These are phyloP conservation scores for Xenopus tropicalis DNA, from an alignment of 2,113 vertebrate genomes.

Conservation along the genomic window DNA sequence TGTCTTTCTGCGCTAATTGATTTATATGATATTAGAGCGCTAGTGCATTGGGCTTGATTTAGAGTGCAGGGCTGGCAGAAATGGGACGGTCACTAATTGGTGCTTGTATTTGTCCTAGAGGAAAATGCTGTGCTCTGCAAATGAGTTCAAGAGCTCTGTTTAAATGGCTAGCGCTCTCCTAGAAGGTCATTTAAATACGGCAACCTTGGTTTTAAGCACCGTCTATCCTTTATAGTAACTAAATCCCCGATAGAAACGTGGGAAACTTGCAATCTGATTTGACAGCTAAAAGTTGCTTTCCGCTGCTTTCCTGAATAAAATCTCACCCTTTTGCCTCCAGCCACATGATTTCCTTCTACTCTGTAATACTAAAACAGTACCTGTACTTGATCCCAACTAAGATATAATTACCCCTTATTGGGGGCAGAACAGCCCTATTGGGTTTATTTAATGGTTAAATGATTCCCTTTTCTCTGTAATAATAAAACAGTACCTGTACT, in stretches of 20 bases:
- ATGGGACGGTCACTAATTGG: slow-evolving; percentile 43
- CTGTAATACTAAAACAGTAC: no score
- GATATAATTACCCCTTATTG: no score
- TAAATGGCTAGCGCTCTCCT: slow-evolving; percentile 6
- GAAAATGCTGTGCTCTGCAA: slow-evolving; percentile 39
- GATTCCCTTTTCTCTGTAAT: no score
- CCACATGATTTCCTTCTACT: no score
- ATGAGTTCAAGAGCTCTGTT: slow-evolving; percentile 12
- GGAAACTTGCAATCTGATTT: slow-evolving; percentile 12
- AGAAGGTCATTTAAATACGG: slow-evolving; percentile 34
- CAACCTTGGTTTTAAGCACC: neutral
- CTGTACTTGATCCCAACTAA: no score
- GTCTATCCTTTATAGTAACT: slow-evolving; percentile 1
- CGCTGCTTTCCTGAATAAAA: slow-evolving; percentile 12
- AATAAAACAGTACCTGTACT: no score
- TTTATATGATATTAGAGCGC: slow-evolving; percentile 28
- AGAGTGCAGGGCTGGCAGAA: slow-evolving; percentile 22
- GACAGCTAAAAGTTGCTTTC: neutral
- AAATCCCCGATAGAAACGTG: slow-evolving; percentile 4
- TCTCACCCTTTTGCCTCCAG: slow-evolving; percentile 6
- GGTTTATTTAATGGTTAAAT: no score
- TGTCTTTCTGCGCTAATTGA: slow-evolving; percentile 35
- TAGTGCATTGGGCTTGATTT: slow-evolving; percentile 34
- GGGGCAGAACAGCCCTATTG: no score
- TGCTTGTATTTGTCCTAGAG: slow-evolving; percentile 38